Percentiles rank a stretch among this genome's conserved stretches.
Evolutionary conservation across 2,888 invertebrate genomes (phyloP).

Genomic region (Patella depressa): DNA sequence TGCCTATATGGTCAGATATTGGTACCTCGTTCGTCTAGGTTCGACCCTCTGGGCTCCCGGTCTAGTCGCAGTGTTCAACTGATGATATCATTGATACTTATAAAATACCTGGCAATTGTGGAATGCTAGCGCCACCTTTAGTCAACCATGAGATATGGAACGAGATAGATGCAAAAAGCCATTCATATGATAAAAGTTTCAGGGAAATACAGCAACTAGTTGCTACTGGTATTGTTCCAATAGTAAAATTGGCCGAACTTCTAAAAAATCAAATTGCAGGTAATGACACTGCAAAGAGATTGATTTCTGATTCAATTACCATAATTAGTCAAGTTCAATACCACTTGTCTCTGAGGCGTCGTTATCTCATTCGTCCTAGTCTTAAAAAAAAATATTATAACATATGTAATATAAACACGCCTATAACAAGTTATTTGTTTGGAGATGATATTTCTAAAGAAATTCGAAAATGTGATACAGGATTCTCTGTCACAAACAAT

Average conservation of each 20-base stretch:
- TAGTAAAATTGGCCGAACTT: neutral
- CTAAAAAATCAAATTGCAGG: neutral
- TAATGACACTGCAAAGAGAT: neutral
- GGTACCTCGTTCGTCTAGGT: too few species aligned
- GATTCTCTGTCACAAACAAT: too few species aligned
- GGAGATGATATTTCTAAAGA: conserved; percentile 6
- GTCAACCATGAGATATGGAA: neutral
- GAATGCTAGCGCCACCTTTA: neutral
- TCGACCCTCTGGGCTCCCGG: too few species aligned
- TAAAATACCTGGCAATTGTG: neutral
- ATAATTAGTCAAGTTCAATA: neutral
- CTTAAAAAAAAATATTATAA: neutral
- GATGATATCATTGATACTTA: neutral
- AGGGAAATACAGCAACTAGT: neutral
- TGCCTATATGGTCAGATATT: too few species aligned
- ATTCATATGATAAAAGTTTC: neutral
- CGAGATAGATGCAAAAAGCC: neutral
- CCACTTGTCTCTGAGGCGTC: neutral
- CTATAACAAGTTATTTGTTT: neutral
- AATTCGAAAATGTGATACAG: neutral
- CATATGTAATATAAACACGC: neutral
- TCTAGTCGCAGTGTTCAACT: neutral
- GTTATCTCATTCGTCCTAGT: neutral
- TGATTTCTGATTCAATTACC: neutral
- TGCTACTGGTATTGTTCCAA: neutral